Evolutionary conservation across 2,888 invertebrate species (phyloP), one percentile per base, ranked within the genome.

Genomic region (Protophormia terraenovae): DNA sequence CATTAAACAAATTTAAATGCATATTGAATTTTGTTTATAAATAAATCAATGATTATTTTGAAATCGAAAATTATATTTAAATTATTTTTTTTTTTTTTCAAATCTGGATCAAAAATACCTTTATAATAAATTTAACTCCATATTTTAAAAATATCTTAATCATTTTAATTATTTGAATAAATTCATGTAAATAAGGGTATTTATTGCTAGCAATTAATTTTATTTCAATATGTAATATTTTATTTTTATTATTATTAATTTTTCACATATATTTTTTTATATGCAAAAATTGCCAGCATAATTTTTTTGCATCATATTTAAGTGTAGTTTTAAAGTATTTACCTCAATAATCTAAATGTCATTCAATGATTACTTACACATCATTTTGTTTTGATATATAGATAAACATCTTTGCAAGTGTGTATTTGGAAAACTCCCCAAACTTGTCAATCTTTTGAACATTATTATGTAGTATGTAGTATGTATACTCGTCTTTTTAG

Each of bases 301-400:
- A n/a, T n/a, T n/a, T n/a, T n/a, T n/a, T n/a, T n/a, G n/a, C 12
- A 41, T 35, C 12, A 10, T 35, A 35, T 35, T 2, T 2, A 10
- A 35, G 35, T 35, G n/a, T 41, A 41, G 41, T 19, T 47, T n/a
- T n/a, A 5, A 47, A 47, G 47, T 47, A 47, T 50, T 50, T 50
- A 19, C 19, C 38, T 67, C 71, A 38, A 16, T 32, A 64, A 41
- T 55, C 27, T 35, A 66, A 81, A 81, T 80, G 80, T 22, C 80
- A 80, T 58, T 73, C 14, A 32, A 22, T 71, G 62, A 47, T 47
- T 60, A 60, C 16, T 79, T 62, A 41, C 60, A 71, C 71, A 66
- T 76, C 41, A 76, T 76, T 75, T 62, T 78, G 47, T 38, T 45
- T 45, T 35, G 29, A 55, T 41, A 45, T 55, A 45, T 66, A n/a